A percentile compares a stretch with the other conserved stretches of the same genome.
These are phyloP conservation scores for Pomacea maculata DNA, from an alignment of 1,140 invertebrate species.

Conservation along the genomic window DNA sequence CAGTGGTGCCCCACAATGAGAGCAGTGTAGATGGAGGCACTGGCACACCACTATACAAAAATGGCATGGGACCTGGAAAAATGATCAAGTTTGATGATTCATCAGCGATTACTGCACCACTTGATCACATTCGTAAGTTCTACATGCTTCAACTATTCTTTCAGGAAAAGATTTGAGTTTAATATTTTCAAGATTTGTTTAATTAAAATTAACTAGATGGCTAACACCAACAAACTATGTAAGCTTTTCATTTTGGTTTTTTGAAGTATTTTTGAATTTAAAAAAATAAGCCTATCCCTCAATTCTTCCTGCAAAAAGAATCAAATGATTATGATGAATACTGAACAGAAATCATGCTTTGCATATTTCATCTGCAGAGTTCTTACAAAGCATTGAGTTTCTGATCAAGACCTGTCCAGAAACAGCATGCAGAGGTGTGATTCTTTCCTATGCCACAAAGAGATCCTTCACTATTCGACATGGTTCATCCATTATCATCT, in stretches of 20 bases:
- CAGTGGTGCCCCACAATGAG: background rate
- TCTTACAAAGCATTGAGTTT: conserved; percentile 29
- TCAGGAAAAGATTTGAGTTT: no score
- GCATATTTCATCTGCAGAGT: conserved; percentile 1
- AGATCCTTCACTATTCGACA: conserved; percentile 27
- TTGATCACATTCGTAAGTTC: conserved; percentile 22
- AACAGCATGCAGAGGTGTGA: conserved; percentile 26
- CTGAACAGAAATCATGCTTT: background rate
- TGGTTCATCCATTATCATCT: conserved; percentile 24
- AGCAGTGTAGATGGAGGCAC: background rate
- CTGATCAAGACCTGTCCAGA: conserved; percentile 31
- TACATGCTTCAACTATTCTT: background rate
- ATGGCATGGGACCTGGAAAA: conserved; percentile 26
- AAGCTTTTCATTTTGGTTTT: no score
- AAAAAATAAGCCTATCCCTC: no score
- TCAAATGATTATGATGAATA: background rate
- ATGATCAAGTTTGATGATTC: conserved; percentile 29
- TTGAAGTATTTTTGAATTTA: no score
- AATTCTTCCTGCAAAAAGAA: background rate
- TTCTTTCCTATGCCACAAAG: conserved; percentile 33
- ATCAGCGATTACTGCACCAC: conserved; percentile 24
- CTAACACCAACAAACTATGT: no score
- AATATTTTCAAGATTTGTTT: no score
- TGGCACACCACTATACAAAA: background rate
- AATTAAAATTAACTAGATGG: no score